Conservation (phyloP, 1,140 invertebrate species). For the Mylabris phalerata region DNA sequence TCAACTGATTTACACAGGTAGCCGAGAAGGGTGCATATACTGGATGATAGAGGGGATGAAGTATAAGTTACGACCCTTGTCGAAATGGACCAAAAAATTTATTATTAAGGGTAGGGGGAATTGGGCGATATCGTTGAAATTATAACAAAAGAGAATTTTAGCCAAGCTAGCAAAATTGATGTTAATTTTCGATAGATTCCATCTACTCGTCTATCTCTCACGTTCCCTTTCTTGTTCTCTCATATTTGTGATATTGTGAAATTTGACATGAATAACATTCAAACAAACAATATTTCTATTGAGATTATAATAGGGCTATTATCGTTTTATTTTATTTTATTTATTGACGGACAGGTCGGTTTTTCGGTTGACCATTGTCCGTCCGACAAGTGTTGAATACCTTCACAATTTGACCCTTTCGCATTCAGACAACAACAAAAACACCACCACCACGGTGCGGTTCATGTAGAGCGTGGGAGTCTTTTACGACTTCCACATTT, state of each 20-base stretch:
- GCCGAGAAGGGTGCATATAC: conserved; percentile 16
- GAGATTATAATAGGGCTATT: too few relatives aligned
- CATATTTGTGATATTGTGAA: too few relatives aligned
- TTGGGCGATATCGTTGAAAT: not conserved
- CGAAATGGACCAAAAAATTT: conserved; percentile 20
- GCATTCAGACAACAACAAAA: not conserved
- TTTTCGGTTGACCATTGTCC: conserved; percentile 21
- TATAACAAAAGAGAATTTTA: conserved; percentile 17
- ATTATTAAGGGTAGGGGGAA: conserved; percentile 7
- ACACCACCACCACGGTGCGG: not conserved
- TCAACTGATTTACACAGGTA: conserved; percentile 29
- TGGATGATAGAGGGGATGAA: conserved; percentile 16
- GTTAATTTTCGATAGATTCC: conserved; percentile 12
- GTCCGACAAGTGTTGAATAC: conserved; percentile 22
- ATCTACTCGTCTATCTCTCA: too few relatives aligned
- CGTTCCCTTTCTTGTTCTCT: too few relatives aligned
- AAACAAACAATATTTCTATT: too few relatives aligned
- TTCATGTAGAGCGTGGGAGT: conserved; percentile 23
- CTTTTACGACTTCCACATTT: conserved; percentile 8
- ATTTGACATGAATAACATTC: too few relatives aligned
- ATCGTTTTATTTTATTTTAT: too few relatives aligned
- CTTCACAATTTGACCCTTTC: conserved; percentile 12
- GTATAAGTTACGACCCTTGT: conserved; percentile 18
- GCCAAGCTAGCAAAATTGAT: conserved; percentile 15
- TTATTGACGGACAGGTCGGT: conserved; percentile 2